phyloP scores from a whole-genome alignment of 2,797 vertebrate species.

The Myotis vivesi region DNA sequence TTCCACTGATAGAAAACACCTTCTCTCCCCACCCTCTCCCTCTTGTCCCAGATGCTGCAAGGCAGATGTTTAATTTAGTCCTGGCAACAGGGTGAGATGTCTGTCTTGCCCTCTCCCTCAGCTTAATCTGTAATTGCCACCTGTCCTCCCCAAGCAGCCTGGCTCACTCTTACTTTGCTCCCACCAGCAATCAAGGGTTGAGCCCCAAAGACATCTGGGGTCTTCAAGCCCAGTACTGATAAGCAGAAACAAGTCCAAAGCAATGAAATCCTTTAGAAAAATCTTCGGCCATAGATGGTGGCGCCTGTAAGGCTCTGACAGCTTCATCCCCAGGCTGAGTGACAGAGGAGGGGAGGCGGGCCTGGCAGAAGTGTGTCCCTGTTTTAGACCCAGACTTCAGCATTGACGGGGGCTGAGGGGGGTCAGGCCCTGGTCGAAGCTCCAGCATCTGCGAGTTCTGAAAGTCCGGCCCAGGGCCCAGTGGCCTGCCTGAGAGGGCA shows the following conservation, averaged over 20 bases:
- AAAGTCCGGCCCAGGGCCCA: background rate
- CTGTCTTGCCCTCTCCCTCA: constrained; percentile 65
- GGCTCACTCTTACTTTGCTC: constrained; percentile 37
- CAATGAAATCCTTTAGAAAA: constrained; percentile 58
- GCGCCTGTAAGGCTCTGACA: background rate
- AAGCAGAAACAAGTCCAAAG: constrained; percentile 38
- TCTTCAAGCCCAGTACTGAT: constrained; percentile 45
- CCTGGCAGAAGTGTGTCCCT: background rate
- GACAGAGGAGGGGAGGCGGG: background rate
- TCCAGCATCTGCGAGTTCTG: background rate
- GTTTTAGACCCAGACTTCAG: background rate
- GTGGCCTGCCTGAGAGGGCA: background rate
- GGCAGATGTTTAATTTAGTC: constrained; percentile 65
- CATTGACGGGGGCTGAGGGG: background rate
- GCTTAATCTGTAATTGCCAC: constrained; percentile 72
- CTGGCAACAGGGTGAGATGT: constrained; percentile 45
- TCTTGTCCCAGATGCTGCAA: constrained; percentile 1
- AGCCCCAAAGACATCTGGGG: constrained; percentile 62
- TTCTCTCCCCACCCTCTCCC: background rate
- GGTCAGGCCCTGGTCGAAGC: background rate
- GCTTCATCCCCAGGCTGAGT: background rate
- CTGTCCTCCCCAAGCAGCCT: constrained; percentile 47
- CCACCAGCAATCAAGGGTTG: constrained; percentile 54
- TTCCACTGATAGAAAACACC: background rate
- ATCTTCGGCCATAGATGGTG: background rate